Evolutionary conservation across 2,797 vertebrate species (phyloP).

Genomic region (Eulemur mongoz): DNA sequence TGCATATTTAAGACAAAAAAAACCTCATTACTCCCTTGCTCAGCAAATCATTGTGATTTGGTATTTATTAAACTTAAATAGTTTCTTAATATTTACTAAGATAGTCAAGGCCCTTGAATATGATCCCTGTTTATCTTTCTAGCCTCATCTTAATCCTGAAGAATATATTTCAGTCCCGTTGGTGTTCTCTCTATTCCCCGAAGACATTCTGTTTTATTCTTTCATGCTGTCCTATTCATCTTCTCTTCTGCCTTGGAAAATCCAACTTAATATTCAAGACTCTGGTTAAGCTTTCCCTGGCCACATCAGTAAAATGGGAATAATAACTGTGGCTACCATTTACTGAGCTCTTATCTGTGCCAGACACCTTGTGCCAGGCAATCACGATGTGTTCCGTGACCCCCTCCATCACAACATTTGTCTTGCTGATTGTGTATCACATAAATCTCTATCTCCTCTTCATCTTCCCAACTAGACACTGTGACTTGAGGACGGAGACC

Average conservation of each 20-base stretch:
- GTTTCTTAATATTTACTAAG: neutral
- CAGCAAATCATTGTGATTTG: neutral
- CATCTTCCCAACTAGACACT: neutral
- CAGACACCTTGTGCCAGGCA: neutral
- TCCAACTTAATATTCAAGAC: neutral
- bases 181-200: neutral
- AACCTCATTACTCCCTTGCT: neutral
- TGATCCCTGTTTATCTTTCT: neutral
- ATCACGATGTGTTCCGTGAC: neutral
- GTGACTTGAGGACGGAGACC: neutral
- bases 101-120: neutral
- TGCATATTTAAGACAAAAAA: neutral
- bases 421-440: neutral
- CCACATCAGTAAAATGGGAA: neutral
- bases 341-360: neutral
- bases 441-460: neutral
- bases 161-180: neutral
- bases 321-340: neutral
- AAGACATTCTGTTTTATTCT: neutral
- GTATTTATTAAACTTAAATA: neutral
- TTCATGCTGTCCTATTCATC: neutral
- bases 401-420: neutral
- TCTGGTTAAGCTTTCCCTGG: neutral
- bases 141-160: neutral
- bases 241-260: conserved; percentile 1